phyloP scores from a whole-genome alignment of 2,797 vertebrate species.

The Rhinella marina region DNA sequence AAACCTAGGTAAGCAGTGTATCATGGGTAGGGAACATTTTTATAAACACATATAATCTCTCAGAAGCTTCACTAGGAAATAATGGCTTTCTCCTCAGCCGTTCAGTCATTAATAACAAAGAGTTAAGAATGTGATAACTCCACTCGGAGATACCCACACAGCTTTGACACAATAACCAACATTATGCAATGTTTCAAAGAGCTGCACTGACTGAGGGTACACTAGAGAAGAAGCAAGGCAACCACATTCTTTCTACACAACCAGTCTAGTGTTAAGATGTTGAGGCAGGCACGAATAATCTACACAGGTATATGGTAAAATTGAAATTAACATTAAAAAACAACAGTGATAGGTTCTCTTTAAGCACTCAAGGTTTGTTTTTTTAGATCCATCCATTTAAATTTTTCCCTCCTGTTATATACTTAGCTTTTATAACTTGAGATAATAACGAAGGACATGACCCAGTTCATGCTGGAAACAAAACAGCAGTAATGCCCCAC shows the following conservation, averaged over 20 bases:
- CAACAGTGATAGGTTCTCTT: too few species aligned
- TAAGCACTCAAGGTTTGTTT: not conserved
- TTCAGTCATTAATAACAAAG: too few species aligned
- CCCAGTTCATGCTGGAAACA: constrained; percentile 7
- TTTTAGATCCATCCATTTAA: not conserved
- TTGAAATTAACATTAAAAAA: not conserved
- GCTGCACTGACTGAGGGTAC: too few species aligned
- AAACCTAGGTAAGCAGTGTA: not conserved
- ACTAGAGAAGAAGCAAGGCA: too few species aligned
- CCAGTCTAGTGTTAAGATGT: not conserved
- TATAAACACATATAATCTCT: not conserved
- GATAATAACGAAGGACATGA: constrained; percentile 18
- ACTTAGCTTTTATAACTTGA: constrained; percentile 24
- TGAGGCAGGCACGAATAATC: not conserved
- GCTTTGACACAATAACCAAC: too few species aligned
- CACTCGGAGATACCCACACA: too few species aligned
- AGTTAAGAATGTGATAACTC: too few species aligned
- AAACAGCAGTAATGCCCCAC: not conserved
- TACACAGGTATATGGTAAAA: not conserved
- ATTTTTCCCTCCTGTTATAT: not conserved
- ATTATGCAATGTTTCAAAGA: too few species aligned
- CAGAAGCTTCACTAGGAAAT: not conserved
- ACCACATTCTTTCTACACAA: not conserved
- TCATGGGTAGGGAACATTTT: not conserved
- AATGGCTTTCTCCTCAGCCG: too few species aligned